Evolutionary conservation across 2,888 invertebrate species (phyloP).

Genomic region (Luperina nickerlii): DNA sequence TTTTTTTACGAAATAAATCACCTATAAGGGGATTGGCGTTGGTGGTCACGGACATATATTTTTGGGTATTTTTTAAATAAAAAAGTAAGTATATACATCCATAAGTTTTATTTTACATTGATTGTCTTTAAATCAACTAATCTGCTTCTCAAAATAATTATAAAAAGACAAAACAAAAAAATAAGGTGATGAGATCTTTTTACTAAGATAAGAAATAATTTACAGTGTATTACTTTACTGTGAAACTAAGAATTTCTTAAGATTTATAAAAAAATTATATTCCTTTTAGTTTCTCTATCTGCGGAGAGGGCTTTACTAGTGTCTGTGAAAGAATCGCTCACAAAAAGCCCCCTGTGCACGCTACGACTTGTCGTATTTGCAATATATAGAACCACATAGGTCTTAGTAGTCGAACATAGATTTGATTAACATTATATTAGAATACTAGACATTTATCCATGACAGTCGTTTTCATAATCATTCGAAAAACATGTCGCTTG

Average conservation of each 20-base stretch:
- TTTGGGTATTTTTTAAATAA: constrained; percentile 69
- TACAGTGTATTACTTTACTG: constrained; percentile 87
- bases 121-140: constrained; percentile 91
- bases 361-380: constrained; percentile 49
- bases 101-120: constrained; percentile 91
- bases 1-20: no score
- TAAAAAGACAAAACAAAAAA: constrained; percentile 90
- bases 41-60: background rate
- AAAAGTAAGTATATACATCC: constrained; percentile 87
- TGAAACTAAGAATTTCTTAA: constrained; percentile 88
- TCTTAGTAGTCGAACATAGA: constrained; percentile 52
- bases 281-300: constrained; percentile 65
- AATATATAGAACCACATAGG: constrained; percentile 38
- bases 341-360: constrained; percentile 44
- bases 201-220: constrained; percentile 90
- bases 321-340: constrained; percentile 52
- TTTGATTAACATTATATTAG: constrained; percentile 61
- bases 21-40: no score
- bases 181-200: constrained; percentile 91
- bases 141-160: constrained; percentile 90
- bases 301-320: constrained; percentile 80
- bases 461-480: constrained; percentile 56
- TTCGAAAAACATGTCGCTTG: constrained; percentile 51
- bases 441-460: constrained; percentile 65
- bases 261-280: constrained; percentile 82